Conservation (phyloP, 1,140 invertebrate species). For the Bombus pyrosoma region DNA sequence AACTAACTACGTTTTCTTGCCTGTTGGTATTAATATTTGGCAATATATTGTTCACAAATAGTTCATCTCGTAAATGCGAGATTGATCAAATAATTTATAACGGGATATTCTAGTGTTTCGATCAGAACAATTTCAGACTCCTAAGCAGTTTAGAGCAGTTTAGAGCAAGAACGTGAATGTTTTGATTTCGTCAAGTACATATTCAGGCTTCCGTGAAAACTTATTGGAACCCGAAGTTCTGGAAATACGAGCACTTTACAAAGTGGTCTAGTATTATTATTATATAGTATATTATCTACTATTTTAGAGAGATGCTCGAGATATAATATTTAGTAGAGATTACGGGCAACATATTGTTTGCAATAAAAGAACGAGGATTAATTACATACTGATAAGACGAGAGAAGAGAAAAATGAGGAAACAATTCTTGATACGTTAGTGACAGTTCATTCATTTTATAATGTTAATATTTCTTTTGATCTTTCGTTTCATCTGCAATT, state of each 20-base stretch:
- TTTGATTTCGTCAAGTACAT: neutral
- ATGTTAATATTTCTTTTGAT: no score
- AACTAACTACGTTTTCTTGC: neutral
- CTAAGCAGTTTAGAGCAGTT: neutral
- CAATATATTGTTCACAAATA: neutral
- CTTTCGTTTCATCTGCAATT: no score
- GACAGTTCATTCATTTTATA: no score
- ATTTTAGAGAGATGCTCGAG: neutral
- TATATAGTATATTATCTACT: neutral
- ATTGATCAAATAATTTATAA: neutral
- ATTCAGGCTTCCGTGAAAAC: neutral
- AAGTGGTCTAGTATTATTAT: no score
- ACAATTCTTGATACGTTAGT: no score
- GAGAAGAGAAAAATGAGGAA: no score
- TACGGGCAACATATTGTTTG: neutral
- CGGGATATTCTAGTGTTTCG: no score
- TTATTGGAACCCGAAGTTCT: neutral
- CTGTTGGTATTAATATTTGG: neutral
- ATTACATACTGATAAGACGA: no score
- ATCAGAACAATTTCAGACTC: neutral
- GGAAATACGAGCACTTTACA: neutral
- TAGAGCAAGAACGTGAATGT: neutral
- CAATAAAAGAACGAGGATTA: neutral
- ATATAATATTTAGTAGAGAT: neutral
- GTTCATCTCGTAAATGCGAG: neutral